Evolutionary conservation across 1,140 invertebrate genomes (phyloP), one percentile per base, ranked within the genome.

Genomic region (Sycophaga agraensis): DNA sequence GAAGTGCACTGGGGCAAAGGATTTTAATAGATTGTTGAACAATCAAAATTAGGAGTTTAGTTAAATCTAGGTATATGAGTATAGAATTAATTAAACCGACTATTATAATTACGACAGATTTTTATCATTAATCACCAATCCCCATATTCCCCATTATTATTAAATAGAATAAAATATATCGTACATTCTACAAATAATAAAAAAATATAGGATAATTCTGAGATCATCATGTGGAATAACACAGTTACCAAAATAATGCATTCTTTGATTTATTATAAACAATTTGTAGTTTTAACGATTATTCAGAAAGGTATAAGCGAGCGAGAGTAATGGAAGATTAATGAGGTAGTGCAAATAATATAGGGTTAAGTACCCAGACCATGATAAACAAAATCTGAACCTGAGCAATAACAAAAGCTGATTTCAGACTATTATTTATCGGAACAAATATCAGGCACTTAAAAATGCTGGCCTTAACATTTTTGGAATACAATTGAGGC

Each of bases 331-430:
- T 56, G 53, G 37, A 62, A 62, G 60, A 62, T 55, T 21, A 37
- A 57, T 55, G 51, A 62, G 51, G 35, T 62, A 56, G 46, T 56
- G 53, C 26, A 56, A 54, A 62, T 62, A 62, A 62, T 45, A 56
- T 34, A 50, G 43, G 35, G 45, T 62, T 62, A 56, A 62, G 60
- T 56, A 49, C 37, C 60, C 60, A 39, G 50, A 17, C 59, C 43
- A 17, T 56, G 6, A 56, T 40, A 54, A 45, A 39, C n/a, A 39
- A 46, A 28, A 7, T 55, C 31, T 53, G 31, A 55, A 54, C 17
- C 19, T 39, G 0, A 6, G 11, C n/a, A 26, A 45, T 37, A 4
- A 51, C 21, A 34, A 6, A 51, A 59, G 11, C 6, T 37, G 21
- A 46, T 46, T 48, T 39, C 22, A 54, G 42, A 48, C 31, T 22